Base-by-base conservation (phyloP, 2,797 vertebrate genomes). In the Mycteria americana region DNA sequence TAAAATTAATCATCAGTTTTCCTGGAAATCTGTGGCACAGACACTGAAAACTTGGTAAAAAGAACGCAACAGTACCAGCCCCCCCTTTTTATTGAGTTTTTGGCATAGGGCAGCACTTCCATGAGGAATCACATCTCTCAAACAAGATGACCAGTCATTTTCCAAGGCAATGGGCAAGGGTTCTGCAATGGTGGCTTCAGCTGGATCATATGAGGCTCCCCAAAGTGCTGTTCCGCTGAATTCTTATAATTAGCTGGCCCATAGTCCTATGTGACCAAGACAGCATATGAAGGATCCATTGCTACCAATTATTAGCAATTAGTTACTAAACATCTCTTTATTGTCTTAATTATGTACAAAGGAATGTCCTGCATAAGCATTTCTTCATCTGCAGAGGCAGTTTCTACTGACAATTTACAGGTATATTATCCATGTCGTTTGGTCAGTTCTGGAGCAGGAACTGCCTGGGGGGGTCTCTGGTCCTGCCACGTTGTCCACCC, bases 1-100 rank as follows among this genome's bases (percentile, higher is more conserved):
- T 82, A 88, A 97, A 92, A 91, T 92, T 67, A 93, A 86, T 91
- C 60, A 93, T 64, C 19, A 89, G 45, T 78, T 91, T 95, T 97
- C 91, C 88, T 73, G 56, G 62, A 77, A 93, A 95, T 89, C 81
- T 65, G 33, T 92, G 72, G 60, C 45, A 78, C 23, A 69, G 67
- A 63, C 45, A 59, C 17, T 59, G 31, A 63, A 63, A 67, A 69
- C 7, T 53, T 37, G 14, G 14, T 84, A 35, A 51, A 73, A 91
- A 43, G 16, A 73, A 37, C 37, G 4, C 11, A 57, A 13, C 7
- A 11, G 33, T 25, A 25, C 4, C 6, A 6, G 4, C 3, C 4
- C 5, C 7, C 22, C 9, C 25, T 17, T 19, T 67, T 90, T 31
- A 10, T 35, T 51, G 27, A 2, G 2, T 8, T 69, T 83, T 74